Evolutionary conservation across 2,888 invertebrate species (phyloP), one percentile per base, ranked within the genome.

Genomic region (Tetranychus piercei): DNA sequence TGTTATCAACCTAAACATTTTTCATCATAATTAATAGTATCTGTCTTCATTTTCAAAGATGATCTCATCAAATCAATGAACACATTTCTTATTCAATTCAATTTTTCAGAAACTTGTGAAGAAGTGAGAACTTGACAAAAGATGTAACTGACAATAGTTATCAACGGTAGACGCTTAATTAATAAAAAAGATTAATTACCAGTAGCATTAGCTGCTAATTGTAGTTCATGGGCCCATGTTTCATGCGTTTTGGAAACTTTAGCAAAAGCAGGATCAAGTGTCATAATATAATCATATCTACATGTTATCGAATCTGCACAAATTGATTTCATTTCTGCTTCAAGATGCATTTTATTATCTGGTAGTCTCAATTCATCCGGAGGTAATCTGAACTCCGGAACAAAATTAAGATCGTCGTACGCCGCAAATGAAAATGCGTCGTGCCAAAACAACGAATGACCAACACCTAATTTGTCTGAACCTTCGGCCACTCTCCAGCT

Each of bases 271-370:
- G 89, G 85, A 82, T 91, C 89, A 20, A 76, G 22, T 0, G 91
- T 90, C 86, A 92, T 88, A 0, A 90, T 88, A 81, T 89, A 94
- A 81, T 94, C 94, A 80, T 89, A 94, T 79, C 88, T 87, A 82
- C 94, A 94, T 80, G 92, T 91, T 81, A 90, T 90, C 1, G 89
- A 88, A 74, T 89, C 88, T 72, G 89, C 89, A 80, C 93, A 94
- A 15, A 90, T 83, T 43, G 23, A 43, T 11, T 73, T 65, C 74
- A 78, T 76, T 18, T 77, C 75, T 8, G 23, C 43, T 34, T 69
- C 43, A 43, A 78, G 66, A 70, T 76, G 73, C 79, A 80, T 85
- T 84, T 90, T 85, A 82, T 92, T 90, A 0, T 84, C 74, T 0
- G 91, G 89, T 75, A 93, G 82, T 6, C 44, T 5, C 5, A 69